Base-by-base conservation (phyloP, 2,888 invertebrate species). In the Sminthurinus aureus region DNA sequence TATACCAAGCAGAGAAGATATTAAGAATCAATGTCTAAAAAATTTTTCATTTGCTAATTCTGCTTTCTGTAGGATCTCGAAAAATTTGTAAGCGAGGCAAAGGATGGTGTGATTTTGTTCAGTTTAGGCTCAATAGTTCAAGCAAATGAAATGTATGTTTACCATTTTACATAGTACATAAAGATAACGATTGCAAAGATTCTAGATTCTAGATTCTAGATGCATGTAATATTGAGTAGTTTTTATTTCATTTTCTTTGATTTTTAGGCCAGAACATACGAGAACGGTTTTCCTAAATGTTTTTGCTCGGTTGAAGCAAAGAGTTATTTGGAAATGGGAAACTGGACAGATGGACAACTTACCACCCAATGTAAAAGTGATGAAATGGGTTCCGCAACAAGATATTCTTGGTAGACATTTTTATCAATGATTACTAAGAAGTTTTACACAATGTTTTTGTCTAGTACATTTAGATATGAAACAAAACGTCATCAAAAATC, bases 101-200 rank as follows among this genome's bases (percentile, higher is more conserved):
- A 91, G 26, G 90, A 93, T 69, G 96, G 96, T 4, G 95, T 96
- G 89, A 93, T 96, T 83, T 95, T 94, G 90, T 94, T 96, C 18
- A 95, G 95, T 64, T 95, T 96, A 95, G 96, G 96, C 0, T 95
- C 96, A 0, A 95, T 95, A 0, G 95, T 96, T 0, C 93, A 94
- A 88, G 94, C 95, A 0, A 93, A 94, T 38, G n/a, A n/a, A n/a
- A n/a, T n/a, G n/a, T n/a, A n/a, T n/a, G n/a, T n/a, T 94, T 94
- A 88, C 95, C 96, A n/a, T 95, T n/a, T n/a, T n/a, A n/a, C n/a
- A n/a, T n/a, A n/a, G n/a, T n/a, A n/a, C n/a, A n/a, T n/a, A n/a
- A n/a, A n/a, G n/a, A n/a, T n/a, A n/a, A n/a, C n/a, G n/a, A n/a
- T n/a, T n/a, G n/a, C n/a, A n/a, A n/a, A n/a, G n/a, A n/a, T n/a